Evolutionary conservation across 2,888 invertebrate species (phyloP), one percentile per base, ranked within the genome.

Genomic region (Drosophila atripex): DNA sequence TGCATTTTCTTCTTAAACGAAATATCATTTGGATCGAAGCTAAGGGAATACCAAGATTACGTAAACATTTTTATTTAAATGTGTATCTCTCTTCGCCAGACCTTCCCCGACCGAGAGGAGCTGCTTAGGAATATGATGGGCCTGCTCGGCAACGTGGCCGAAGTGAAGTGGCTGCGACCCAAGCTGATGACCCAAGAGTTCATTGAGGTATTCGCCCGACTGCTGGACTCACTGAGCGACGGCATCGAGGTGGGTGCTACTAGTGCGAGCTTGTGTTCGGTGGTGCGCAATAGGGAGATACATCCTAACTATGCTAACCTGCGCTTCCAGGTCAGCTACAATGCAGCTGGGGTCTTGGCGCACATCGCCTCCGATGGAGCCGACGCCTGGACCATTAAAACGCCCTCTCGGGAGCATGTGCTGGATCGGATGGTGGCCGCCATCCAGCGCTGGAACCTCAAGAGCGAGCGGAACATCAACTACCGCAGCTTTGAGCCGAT

Each of bases 111-210:
- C 78, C 97, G 96, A 88, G 96, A 97, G 72, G 98, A 98, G 90
- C 92, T 99, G 43, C 93, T 99, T 49, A 93, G 99, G 50, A 99
- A 99, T 91, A 99, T 99, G 99, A 98, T 99, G 98, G 99, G 99
- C 1, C 92, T 97, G 11, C 92, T 98, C 74, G 99, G 99, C 6
- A 99, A 99, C 91, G 98, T 99, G 7, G 98, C 99, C 0, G 99
- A 99, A 92, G 99, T 99, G 0, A 94, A 95, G 60, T 93, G 94
- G 74, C 92, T 99, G 18, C 93, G 99, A 25, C 93, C 94, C 4
- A 94, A 95, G 75, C 93, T 99, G 55, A 97, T 99, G 96, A 95
- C 96, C 66, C 92, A 94, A 63, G 94, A 95, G 78, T 98, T 97
- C 91, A 94, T 99, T 32, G 92, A 93, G 1, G 97, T 98, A 3